Evolutionary conservation across 2,797 vertebrate species (phyloP), one percentile per base, ranked within the genome.

Genomic region (Epinephelus malabaricus): DNA sequence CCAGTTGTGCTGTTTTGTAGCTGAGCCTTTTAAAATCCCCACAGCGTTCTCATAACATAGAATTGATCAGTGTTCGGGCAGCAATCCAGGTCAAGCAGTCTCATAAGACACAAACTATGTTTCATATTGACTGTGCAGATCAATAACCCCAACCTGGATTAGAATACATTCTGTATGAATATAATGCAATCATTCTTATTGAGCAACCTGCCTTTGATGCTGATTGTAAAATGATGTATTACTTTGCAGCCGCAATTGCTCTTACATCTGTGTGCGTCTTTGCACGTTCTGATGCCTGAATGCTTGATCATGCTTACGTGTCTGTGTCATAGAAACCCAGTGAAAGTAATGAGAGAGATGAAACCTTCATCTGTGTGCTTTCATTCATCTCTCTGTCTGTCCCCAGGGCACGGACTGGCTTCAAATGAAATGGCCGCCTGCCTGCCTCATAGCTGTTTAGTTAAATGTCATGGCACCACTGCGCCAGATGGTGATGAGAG

Each of bases 401-500:
- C 78, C 76, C 75, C 19, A 15, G 73, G 78, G 82, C 83, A 55
- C 40, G 76, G 58, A 56, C 65, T 77, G 71, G 70, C 81, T 86
- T 85, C 83, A 87, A 76, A 87, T 90, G 76, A 88, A 89, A 86
- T 73, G 83, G 73, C 76, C 34, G 49, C 73, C 82, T 83, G 85
- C 79, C 82, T 80, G 47, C 70, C 84, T 69, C 86, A 71, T 79
- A 77, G 79, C 87, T 84, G 82, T 80, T 43, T 86, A 61, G 84
- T 79, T 92, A 92, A 93, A 94, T 93, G 90, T 92, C 92, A 91
- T 71, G 79, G 83, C 73, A 67, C 81, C 77, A 34, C 62, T 34
- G 11, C 87, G 70, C 78, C 90, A 88, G 90, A 90, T 87, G 85
- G 85, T 78, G 78, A 86, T 70, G 86, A 88, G 70, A 86, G 79